Conservation (phyloP, 2,113 vertebrate genomes). For the Chlorodrepanis virens region DNA sequence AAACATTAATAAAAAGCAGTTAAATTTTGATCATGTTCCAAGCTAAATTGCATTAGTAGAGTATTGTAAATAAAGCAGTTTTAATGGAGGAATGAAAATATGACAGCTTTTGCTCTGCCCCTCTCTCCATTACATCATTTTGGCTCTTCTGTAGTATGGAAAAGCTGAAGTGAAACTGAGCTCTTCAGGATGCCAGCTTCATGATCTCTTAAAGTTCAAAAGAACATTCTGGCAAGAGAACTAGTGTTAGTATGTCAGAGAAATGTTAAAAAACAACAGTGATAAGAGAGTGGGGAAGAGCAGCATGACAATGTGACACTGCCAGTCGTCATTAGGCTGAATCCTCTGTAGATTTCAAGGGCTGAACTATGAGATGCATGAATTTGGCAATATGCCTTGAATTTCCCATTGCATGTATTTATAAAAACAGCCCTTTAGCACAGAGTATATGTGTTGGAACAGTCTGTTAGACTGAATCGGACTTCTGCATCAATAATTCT, state of each 20-base stretch:
- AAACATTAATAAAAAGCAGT: neutral
- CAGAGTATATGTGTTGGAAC: neutral
- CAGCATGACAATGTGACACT: neutral
- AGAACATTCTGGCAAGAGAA: neutral
- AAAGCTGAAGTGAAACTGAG: neutral
- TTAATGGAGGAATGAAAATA: neutral
- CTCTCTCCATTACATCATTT: neutral
- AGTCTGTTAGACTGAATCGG: neutral
- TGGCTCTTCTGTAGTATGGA: neutral
- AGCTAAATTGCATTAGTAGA: neutral
- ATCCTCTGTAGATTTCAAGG: neutral
- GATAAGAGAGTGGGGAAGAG: neutral
- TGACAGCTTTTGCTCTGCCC: neutral
- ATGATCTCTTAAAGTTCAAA: neutral
- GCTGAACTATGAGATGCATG: neutral
- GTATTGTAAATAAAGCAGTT: neutral
- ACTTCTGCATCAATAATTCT: neutral
- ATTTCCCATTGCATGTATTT: neutral
- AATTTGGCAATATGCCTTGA: neutral
- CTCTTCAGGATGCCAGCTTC: neutral
- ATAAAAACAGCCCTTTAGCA: neutral
- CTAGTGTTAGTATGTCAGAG: neutral
- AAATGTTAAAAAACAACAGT: neutral
- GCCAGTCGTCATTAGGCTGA: neutral
- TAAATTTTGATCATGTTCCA: slow-evolving; percentile 4